Conservation (phyloP, 1,140 invertebrate genomes). For the Linepithema humile region DNA sequence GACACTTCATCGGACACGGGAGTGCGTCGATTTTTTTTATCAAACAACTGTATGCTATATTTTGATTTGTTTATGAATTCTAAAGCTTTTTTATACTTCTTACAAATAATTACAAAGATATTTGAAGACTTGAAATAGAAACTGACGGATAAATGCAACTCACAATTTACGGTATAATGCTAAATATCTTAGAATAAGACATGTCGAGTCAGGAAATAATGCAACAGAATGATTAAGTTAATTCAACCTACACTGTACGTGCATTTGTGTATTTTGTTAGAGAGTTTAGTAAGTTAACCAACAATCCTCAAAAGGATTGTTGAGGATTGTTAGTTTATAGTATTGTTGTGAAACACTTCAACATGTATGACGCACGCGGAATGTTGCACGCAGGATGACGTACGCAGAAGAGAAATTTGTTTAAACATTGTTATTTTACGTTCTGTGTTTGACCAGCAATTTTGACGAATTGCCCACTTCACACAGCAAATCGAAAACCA, state of each 20-base stretch:
- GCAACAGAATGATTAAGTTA: no score
- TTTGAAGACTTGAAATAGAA: no score
- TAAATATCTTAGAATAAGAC: no score
- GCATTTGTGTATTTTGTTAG: background rate
- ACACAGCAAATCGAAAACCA: conserved; percentile 30
- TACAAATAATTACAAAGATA: no score
- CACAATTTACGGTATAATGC: no score
- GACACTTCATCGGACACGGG: no score
- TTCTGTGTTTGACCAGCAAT: conserved; percentile 36
- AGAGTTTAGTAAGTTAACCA: background rate
- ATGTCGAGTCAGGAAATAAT: no score
- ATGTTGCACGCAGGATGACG: conserved; percentile 4
- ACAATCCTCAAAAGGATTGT: background rate
- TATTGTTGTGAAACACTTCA: background rate
- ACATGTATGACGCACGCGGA: background rate
- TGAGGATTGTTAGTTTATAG: conserved; percentile 7
- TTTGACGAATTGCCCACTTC: conserved; percentile 41
- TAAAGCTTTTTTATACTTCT: no score
- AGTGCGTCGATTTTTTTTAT: no score
- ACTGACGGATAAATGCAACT: no score
- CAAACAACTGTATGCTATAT: no score
- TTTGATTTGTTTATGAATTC: no score
- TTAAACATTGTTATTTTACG: conserved; percentile 38
- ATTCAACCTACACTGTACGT: background rate
- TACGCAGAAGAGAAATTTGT: conserved; percentile 28